Percentiles rank a stretch among this genome's conserved stretches.
phyloP scores from a whole-genome alignment of 2,888 invertebrate genomes.

The Nomada ruficornis region DNA sequence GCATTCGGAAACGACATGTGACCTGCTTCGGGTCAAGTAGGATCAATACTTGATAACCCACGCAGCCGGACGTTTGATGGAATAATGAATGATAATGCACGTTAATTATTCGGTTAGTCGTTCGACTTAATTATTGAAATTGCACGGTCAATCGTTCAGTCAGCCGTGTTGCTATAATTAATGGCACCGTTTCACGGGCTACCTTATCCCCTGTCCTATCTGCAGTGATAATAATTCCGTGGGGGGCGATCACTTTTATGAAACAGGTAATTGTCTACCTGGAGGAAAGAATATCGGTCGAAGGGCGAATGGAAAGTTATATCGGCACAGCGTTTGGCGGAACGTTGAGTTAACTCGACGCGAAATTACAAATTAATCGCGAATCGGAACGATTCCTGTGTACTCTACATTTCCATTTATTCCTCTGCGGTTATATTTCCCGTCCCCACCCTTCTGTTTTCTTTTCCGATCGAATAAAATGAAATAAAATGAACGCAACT shows the following conservation, averaged over 20 bases:
- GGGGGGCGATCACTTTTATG: conserved; percentile 10
- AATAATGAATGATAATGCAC: conserved; percentile 69
- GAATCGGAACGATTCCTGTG: conserved; percentile 13
- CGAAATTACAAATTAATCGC: conserved; percentile 38
- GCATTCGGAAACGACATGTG: conserved; percentile 54
- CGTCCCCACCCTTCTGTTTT: background rate
- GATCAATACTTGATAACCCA: conserved; percentile 64
- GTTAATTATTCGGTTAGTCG: conserved; percentile 69
- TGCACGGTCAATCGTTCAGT: conserved; percentile 62
- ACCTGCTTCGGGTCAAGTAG: conserved; percentile 50
- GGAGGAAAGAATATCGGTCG: background rate
- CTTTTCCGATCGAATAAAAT: too few relatives aligned
- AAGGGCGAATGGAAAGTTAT: background rate
- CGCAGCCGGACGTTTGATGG: conserved; percentile 44
- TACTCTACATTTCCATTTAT: too few relatives aligned
- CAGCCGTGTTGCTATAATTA: conserved; percentile 57
- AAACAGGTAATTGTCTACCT: background rate
- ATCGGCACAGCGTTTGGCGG: background rate
- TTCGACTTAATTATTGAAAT: conserved; percentile 69
- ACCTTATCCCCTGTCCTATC: conserved; percentile 38
- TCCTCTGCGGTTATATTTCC: background rate
- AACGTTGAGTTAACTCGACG: conserved; percentile 2
- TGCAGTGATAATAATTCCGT: conserved; percentile 9
- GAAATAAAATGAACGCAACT: too few relatives aligned
- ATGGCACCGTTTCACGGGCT: conserved; percentile 36